These are phyloP conservation scores for Autographa gamma DNA, from an alignment of 2,888 invertebrate genomes.

Conservation along the genomic window DNA sequence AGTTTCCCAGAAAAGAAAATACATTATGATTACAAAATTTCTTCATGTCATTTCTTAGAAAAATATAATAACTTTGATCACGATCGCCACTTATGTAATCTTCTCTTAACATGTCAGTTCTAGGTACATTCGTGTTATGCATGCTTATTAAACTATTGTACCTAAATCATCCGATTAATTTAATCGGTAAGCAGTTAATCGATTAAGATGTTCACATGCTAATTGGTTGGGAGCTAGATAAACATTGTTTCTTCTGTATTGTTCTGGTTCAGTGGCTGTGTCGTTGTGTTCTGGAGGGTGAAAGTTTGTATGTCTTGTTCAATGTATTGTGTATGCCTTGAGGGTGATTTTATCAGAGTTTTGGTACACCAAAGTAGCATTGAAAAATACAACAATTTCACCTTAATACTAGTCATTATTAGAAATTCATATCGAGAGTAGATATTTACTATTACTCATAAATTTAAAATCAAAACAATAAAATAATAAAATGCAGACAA, in stretches of 20 bases:
- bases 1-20: too few relatives aligned
- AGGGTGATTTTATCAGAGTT: background rate
- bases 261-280: conserved; percentile 5
- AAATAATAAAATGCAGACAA: too few relatives aligned
- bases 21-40: too few relatives aligned
- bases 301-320: background rate
- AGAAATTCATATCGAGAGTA: too few relatives aligned
- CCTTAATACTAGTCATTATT: too few relatives aligned
- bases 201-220: conserved; percentile 15
- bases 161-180: conserved; percentile 3
- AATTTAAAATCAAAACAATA: too few relatives aligned
- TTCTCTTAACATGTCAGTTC: background rate
- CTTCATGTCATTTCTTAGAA: too few relatives aligned
- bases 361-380: background rate
- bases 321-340: background rate
- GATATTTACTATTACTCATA: too few relatives aligned
- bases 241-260: conserved; percentile 5
- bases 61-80: background rate
- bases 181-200: conserved; percentile 29
- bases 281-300: background rate
- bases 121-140: background rate
- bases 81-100: background rate
- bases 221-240: conserved; percentile 7
- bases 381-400: too few relatives aligned
- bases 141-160: background rate